phyloP scores from a whole-genome alignment of 2,113 vertebrate genomes.

The Sturnira hondurensis region DNA sequence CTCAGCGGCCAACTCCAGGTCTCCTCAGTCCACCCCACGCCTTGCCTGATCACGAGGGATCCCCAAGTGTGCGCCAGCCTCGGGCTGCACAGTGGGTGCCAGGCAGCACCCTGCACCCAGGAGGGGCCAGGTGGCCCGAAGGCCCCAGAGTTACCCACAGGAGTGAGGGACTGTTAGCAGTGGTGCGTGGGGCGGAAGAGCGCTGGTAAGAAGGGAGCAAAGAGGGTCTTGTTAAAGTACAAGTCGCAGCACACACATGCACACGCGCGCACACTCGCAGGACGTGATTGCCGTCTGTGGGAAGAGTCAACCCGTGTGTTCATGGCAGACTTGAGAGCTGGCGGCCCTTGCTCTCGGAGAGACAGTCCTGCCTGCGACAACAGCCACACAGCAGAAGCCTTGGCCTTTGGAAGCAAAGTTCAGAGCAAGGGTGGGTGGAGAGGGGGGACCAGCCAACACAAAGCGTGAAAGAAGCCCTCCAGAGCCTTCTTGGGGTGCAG shows the following conservation, averaged over 20 bases:
- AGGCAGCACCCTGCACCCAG: neutral
- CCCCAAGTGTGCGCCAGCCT: neutral
- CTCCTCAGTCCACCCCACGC: neutral
- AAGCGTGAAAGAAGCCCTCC: neutral
- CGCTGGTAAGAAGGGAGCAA: neutral
- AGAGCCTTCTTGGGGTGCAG: neutral
- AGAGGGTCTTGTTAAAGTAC: neutral
- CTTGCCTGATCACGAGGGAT: neutral
- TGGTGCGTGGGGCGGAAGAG: fast-evolving
- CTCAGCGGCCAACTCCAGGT: fast-evolving
- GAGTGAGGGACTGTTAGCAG: neutral
- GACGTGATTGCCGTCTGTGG: neutral
- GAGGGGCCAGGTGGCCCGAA: neutral
- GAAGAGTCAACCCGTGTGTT: neutral
- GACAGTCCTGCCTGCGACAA: fast-evolving
- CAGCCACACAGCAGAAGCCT: neutral
- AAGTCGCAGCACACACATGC: no score
- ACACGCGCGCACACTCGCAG: no score
- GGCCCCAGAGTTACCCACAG: neutral
- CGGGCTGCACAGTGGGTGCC: neutral
- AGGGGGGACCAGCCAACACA: neutral
- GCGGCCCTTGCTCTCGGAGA: neutral
- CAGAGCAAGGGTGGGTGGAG: neutral
- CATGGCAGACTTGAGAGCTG: fast-evolving
- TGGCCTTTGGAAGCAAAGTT: fast-evolving